phyloP scores from a whole-genome alignment of 2,113 vertebrate species.

The Xiphias gladius region DNA sequence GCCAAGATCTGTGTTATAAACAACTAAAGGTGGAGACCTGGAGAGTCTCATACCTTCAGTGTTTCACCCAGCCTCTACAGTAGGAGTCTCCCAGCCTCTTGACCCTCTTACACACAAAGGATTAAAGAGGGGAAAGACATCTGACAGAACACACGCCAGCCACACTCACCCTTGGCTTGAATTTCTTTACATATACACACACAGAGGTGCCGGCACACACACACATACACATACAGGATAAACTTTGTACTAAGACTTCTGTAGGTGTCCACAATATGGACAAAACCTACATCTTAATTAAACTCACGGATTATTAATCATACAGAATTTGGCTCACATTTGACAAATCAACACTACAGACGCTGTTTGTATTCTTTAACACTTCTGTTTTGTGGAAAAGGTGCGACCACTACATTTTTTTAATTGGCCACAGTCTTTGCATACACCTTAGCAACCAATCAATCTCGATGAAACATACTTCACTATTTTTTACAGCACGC shows the following conservation, averaged over 20 bases:
- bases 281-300: conserved; percentile 37
- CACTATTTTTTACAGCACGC: not conserved
- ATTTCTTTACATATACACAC: conserved; percentile 51
- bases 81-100: conserved; percentile 71
- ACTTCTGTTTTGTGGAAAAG: conserved; percentile 52
- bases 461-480: conserved; percentile 20
- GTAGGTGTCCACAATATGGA: conserved; percentile 38
- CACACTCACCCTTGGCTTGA: conserved; percentile 58
- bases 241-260: conserved; percentile 13
- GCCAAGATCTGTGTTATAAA: conserved; percentile 31
- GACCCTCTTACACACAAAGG: conserved; percentile 77
- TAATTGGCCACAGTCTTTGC: conserved; percentile 40
- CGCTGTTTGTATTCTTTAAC: conserved; percentile 3
- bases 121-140: conserved; percentile 72
- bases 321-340: conserved; percentile 19
- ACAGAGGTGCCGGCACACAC: conserved; percentile 10
- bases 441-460: conserved; percentile 65
- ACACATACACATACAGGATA: not conserved
- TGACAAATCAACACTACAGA: conserved; percentile 1
- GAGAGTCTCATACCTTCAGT: conserved; percentile 41
- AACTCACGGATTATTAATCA: conserved; percentile 18
- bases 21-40: conserved; percentile 38
- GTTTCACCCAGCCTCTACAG: conserved; percentile 56
- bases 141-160: conserved; percentile 72
- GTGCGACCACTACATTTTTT: conserved; percentile 50